These are phyloP conservation scores for Lepidocyrtinus sp. DNA, from an alignment of 2,888 invertebrate species.

Conservation along the genomic window DNA sequence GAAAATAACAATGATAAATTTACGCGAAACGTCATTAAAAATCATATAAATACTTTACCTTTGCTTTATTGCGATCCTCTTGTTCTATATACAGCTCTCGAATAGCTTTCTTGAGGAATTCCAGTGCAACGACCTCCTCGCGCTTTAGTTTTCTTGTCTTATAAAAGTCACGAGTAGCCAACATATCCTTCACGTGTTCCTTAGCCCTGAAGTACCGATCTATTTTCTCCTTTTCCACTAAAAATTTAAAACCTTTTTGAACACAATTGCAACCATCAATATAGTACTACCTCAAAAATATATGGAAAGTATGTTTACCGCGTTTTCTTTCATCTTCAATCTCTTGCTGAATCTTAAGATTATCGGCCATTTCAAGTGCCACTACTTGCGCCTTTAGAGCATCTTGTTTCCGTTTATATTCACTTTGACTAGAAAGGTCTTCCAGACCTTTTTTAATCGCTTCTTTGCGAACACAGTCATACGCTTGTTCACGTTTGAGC, in stretches of 20 bases:
- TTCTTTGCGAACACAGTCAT: conserved; percentile 50
- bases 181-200: conserved; percentile 65
- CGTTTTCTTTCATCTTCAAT: conserved; percentile 51
- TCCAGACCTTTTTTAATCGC: conserved; percentile 44
- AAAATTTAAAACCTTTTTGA: conserved; percentile 21
- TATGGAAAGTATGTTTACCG: too few species aligned
- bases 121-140: conserved; percentile 66
- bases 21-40: too few species aligned
- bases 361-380: conserved; percentile 54
- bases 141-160: conserved; percentile 63
- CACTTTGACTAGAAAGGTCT: conserved; percentile 59
- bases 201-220: conserved; percentile 43
- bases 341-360: conserved; percentile 50
- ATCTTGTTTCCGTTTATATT: conserved; percentile 52
- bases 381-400: conserved; percentile 41
- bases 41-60: too few species aligned
- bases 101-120: conserved; percentile 65
- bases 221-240: conserved; percentile 57
- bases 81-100: conserved; percentile 59
- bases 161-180: conserved; percentile 65
- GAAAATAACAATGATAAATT: too few species aligned
- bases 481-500: conserved; percentile 63
- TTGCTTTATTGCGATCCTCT: conserved; percentile 61
- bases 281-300: conserved; percentile 10
- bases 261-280: too few species aligned